Conservation (phyloP, 2,797 vertebrate genomes). For the Gallirallus australis region DNA sequence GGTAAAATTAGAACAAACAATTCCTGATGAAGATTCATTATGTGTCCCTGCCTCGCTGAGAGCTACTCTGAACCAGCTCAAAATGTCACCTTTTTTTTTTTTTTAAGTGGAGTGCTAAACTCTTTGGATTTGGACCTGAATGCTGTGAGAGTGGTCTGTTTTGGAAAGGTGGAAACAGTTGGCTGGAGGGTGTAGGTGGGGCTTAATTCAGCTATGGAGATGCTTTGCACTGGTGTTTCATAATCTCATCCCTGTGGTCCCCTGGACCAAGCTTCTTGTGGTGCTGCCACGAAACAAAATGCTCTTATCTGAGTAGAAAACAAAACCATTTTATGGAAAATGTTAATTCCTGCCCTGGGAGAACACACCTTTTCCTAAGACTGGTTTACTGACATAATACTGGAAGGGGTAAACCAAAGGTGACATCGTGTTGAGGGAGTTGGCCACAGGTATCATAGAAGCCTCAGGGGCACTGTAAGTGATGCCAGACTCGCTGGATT, state of each 20-base stretch:
- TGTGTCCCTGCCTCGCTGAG: not conserved
- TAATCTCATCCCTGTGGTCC: not conserved
- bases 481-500: not conserved
- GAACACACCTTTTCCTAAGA: not conserved
- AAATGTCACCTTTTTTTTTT: not conserved
- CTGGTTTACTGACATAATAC: not conserved
- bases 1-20: not conserved
- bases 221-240: not conserved
- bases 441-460: not conserved
- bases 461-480: not conserved
- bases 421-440: not conserved
- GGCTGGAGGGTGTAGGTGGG: not conserved
- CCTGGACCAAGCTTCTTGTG: not conserved
- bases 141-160: not conserved
- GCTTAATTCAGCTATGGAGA: not conserved
- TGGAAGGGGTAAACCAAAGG: not conserved
- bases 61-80: not conserved
- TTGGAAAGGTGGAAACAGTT: not conserved
- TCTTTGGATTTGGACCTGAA: not conserved
- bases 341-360: rapidly evolving
- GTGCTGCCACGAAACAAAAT: not conserved
- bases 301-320: not conserved
- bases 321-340: not conserved
- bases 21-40: not conserved
- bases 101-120: not conserved